Evolutionary conservation across 1,140 invertebrate genomes (phyloP).

Genomic region (Doryteuthis pealeii): DNA sequence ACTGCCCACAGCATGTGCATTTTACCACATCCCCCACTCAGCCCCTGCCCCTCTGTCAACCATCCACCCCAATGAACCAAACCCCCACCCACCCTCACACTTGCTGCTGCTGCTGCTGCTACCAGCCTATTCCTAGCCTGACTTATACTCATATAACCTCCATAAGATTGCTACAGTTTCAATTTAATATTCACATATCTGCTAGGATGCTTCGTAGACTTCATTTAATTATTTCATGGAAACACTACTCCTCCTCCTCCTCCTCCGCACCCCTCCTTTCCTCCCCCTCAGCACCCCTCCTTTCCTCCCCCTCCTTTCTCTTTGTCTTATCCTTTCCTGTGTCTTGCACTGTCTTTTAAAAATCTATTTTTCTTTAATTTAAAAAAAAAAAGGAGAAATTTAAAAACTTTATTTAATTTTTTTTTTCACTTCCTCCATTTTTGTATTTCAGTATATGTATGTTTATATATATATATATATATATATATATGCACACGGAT

Average conservation of each 20-base stretch:
- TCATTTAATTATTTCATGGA: constrained; percentile 6
- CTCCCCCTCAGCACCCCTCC: background rate
- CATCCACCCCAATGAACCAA: background rate
- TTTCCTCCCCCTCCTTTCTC: background rate
- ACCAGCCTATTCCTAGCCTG: background rate
- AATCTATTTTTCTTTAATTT: too few relatives aligned
- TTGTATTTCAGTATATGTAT: too few relatives aligned
- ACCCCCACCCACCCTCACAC: background rate
- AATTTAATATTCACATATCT: constrained; percentile 4
- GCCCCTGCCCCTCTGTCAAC: background rate
- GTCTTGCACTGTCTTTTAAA: background rate
- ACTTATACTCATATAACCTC: constrained; percentile 7
- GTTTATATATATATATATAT: too few relatives aligned
- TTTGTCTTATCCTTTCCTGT: background rate
- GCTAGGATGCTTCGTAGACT: background rate
- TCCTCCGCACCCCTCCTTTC: background rate
- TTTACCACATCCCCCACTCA: too few relatives aligned
- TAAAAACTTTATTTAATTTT: too few relatives aligned
- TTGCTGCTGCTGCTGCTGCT: background rate
- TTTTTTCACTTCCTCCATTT: too few relatives aligned
- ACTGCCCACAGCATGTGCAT: constrained; percentile 1
- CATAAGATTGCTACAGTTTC: constrained; percentile 5
- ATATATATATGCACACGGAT: too few relatives aligned
- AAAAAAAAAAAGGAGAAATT: too few relatives aligned
- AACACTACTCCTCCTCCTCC: background rate